Percentiles rank a stretch among this genome's conserved stretches.
Evolutionary conservation across 2,888 invertebrate species (phyloP).

Genomic region (Agrypnus murinus): DNA sequence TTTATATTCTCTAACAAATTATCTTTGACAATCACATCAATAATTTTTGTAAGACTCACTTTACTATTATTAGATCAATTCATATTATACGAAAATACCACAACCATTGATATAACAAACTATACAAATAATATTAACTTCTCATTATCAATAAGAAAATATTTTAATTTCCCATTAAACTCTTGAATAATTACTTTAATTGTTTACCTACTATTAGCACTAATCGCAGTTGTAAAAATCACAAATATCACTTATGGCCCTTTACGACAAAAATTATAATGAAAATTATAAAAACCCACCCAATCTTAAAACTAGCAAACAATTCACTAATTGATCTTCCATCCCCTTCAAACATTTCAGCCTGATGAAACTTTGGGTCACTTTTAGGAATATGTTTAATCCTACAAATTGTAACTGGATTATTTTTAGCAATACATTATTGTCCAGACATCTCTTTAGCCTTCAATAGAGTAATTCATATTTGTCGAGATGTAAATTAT

Average conservation of each 20-base stretch:
- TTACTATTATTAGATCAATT: conserved; percentile 65
- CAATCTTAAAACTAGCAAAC: conserved; percentile 76
- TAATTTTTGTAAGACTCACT: no score
- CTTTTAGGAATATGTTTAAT: conserved; percentile 77
- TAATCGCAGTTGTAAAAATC: conserved; percentile 77
- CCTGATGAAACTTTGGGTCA: conserved; percentile 82
- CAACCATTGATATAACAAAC: conserved; percentile 58
- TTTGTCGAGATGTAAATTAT: conserved; percentile 81
- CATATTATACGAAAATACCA: conserved; percentile 63
- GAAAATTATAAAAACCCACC: conserved; percentile 72
- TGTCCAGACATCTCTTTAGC: conserved; percentile 77
- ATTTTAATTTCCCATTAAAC: conserved; percentile 74
- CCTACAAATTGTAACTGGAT: conserved; percentile 80
- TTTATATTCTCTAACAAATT: conserved; percentile 68
- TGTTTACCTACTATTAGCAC: conserved; percentile 76
- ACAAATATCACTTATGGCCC: conserved; percentile 75
- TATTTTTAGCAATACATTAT: conserved; percentile 83
- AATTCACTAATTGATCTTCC: conserved; percentile 77
- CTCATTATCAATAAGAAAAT: conserved; percentile 72
- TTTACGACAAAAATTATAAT: conserved; percentile 72
- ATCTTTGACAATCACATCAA: conserved; percentile 62
- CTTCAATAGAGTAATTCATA: conserved; percentile 80
- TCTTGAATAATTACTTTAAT: conserved; percentile 74
- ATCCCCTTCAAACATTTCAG: conserved; percentile 76
- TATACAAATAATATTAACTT: conserved; percentile 16